These are phyloP conservation scores for Phenganax subtilis DNA, from an alignment of 92 coral and sea anemone genomes.

Conservation along the genomic window DNA sequence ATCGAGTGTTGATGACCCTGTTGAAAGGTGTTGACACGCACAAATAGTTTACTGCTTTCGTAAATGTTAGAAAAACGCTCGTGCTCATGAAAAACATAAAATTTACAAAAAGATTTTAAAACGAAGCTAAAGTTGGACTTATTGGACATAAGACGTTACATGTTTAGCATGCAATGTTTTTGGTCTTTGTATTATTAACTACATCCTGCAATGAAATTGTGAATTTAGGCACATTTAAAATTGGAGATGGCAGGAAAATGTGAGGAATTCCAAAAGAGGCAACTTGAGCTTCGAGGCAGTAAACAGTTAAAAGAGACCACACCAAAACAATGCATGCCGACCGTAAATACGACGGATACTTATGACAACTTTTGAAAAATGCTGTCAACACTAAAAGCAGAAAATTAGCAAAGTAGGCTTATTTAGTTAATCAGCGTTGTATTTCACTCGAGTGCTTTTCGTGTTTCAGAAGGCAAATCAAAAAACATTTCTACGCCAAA, in stretches of 20 bases:
- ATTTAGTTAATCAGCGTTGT: background rate
- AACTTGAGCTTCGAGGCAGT: background rate
- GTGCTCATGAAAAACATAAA: background rate
- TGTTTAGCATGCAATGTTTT: background rate
- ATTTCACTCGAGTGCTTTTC: constrained; percentile 2
- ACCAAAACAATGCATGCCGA: constrained; percentile 15
- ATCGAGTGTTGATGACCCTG: background rate
- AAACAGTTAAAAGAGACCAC: constrained; percentile 16
- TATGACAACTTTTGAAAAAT: constrained; percentile 6
- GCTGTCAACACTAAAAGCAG: constrained; percentile 22
- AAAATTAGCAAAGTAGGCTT: constrained; percentile 14
- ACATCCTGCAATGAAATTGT: background rate
- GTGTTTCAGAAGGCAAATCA: background rate
- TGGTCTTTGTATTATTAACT: background rate
- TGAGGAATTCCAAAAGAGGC: background rate
- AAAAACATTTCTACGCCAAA: background rate
- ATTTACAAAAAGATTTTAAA: background rate
- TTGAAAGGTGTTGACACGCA: background rate
- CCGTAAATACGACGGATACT: background rate
- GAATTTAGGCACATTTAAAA: background rate
- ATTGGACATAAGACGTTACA: background rate
- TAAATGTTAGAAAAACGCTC: background rate
- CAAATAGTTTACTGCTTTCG: background rate
- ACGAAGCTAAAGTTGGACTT: too few species aligned
- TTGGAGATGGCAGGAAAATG: background rate